These are phyloP conservation scores for Lordiphosa fenestrarum DNA, from an alignment of 2,888 invertebrate species.

Conservation along the genomic window DNA sequence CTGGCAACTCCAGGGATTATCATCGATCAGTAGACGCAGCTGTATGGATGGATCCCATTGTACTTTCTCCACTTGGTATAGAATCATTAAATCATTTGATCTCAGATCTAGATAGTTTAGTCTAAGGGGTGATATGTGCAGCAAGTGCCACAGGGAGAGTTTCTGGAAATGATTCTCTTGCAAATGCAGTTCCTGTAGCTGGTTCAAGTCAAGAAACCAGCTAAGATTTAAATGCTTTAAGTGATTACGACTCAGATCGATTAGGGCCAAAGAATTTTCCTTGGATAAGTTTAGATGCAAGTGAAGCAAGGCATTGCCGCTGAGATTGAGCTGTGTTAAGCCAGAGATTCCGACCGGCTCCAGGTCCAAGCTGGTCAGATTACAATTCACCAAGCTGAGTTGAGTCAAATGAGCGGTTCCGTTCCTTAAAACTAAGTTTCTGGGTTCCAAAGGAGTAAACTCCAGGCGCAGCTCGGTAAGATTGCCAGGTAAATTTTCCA, in stretches of 20 bases:
- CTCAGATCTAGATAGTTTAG: slow-evolving; percentile 56
- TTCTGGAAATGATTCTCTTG: slow-evolving; percentile 57
- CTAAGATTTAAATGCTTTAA: slow-evolving; percentile 50
- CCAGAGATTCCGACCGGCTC: slow-evolving; percentile 18
- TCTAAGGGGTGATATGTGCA: slow-evolving; percentile 28
- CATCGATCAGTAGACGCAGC: slow-evolving; percentile 69
- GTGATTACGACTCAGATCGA: slow-evolving; percentile 75
- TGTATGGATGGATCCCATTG: slow-evolving; percentile 29
- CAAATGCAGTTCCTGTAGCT: slow-evolving; percentile 53
- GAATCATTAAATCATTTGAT: slow-evolving; percentile 47
- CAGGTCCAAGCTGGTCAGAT: slow-evolving; percentile 48
- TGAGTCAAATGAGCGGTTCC: slow-evolving; percentile 44
- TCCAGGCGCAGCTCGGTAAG: slow-evolving; percentile 51
- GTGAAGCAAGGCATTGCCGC: slow-evolving; percentile 62
- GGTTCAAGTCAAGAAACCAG: slow-evolving; percentile 58
- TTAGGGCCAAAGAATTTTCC: slow-evolving; percentile 37
- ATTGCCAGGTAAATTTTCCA: slow-evolving; percentile 56
- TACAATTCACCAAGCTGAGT: slow-evolving; percentile 60
- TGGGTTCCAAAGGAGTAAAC: slow-evolving; percentile 49
- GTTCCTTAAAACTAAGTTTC: slow-evolving; percentile 24
- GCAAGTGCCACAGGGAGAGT: slow-evolving; percentile 47
- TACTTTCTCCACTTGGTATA: slow-evolving; percentile 37
- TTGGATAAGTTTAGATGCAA: slow-evolving; percentile 17
- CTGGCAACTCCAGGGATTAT: slow-evolving; percentile 78
- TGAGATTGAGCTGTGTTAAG: slow-evolving; percentile 59